Evolutionary conservation across 2,888 invertebrate genomes (phyloP).

Genomic region (Flabesymbios commensalis): DNA sequence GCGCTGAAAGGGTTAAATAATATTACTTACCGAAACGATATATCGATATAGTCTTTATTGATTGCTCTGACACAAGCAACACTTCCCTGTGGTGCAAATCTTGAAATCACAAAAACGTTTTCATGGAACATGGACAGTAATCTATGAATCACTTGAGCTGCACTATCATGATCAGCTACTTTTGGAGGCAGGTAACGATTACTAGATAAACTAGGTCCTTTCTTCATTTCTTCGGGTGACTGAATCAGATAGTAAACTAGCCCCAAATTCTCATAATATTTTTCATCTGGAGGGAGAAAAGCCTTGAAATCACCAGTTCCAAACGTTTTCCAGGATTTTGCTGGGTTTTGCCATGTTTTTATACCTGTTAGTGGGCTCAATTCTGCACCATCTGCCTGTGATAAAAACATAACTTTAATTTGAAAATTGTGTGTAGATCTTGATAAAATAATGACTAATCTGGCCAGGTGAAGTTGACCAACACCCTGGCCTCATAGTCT

Average conservation of each 20-base stretch:
- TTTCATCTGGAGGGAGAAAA: constrained; percentile 42
- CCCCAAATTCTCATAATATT: constrained; percentile 13
- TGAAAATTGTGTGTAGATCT: too few species aligned
- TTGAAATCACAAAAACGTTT: constrained; percentile 51
- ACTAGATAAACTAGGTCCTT: constrained; percentile 35
- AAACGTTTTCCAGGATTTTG: constrained; percentile 40
- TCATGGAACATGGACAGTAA: constrained; percentile 55
- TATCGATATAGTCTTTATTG: constrained; percentile 49
- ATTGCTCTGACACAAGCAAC: constrained; percentile 49
- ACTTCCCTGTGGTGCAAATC: constrained; percentile 54
- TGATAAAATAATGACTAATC: not conserved
- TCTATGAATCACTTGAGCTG: constrained; percentile 49
- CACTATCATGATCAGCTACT: constrained; percentile 30
- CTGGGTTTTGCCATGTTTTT: constrained; percentile 42
- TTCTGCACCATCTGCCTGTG: not conserved
- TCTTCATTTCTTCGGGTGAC: constrained; percentile 15
- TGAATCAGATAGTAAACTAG: constrained; percentile 26
- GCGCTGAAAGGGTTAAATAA: not conserved
- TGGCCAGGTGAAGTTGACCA: not conserved
- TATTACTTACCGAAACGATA: constrained; percentile 51
- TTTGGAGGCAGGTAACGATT: constrained; percentile 52
- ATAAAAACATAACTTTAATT: too few species aligned
- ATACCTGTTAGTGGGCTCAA: constrained; percentile 43
- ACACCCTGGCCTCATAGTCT: too few species aligned
- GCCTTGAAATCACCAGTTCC: constrained; percentile 44